Evolutionary conservation across 2,888 invertebrate genomes (phyloP), one percentile per base, ranked within the genome.

Genomic region (Plebejus argus): DNA sequence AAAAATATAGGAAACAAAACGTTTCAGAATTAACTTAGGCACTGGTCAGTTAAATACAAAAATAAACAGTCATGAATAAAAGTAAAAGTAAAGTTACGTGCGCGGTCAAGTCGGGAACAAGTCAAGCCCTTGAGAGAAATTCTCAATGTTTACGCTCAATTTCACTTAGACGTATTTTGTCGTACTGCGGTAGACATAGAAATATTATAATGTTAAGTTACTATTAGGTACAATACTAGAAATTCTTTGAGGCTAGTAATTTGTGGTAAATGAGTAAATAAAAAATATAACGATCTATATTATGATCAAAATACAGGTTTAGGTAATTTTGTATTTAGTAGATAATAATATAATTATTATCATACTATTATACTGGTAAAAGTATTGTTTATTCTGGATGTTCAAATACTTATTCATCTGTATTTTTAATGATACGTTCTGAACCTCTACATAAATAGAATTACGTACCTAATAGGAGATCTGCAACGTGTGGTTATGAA

Each of bases 61-160:
- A 70, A 77, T 18, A 76, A 75, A 58, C 45, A 15, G 28, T 12
- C 45, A 28, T 18, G 33, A 28, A 35, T 72, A 78, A 78, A 77
- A 81, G 76, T 77, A 78, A 81, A 80, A 76, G 78, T 78, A 45
- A 77, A 58, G 76, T 76, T 76, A 49, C 77, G 49, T 61, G 77
- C 61, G 70, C 76, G 49, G 35, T 77, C 78, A 79, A 78, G 77
- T 70, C 70, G 77, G 72, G 76, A 53, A 61, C 58, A 35, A 75
- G 77, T 70, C 56, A 70, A 77, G 80, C 80, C 81, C 81, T 81
- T 78, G 76, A 81, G 80, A 78, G 80, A 81, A 81, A 81, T 79
- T 79, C 78, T 1, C 18, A 28, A 70, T 53, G 75, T 76, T 80
- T 78, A 76, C 77, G 78, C 78, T 71, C 76, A 77, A 79, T 79